A percentile compares a stretch with the other conserved stretches of the same genome.
phyloP scores from a whole-genome alignment of 2,113 vertebrate species.

The Blennius ocellaris region DNA sequence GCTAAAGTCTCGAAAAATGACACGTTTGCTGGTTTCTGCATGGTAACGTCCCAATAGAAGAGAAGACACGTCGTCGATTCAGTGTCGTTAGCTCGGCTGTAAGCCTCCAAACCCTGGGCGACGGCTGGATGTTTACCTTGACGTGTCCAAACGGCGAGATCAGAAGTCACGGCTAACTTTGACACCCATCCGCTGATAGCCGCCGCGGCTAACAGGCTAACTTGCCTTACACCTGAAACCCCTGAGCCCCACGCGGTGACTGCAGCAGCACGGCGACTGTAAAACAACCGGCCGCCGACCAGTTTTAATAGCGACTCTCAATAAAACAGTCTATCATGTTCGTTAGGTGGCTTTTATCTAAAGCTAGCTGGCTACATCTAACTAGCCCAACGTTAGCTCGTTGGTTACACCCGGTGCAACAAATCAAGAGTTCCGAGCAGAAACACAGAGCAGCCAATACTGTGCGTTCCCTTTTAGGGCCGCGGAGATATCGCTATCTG shows the following conservation, averaged over 20 bases:
- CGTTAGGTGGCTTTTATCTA: constrained; percentile 31
- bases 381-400: constrained; percentile 73
- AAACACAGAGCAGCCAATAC: constrained; percentile 34
- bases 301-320: background rate
- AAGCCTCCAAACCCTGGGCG: constrained; percentile 19
- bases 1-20: too few relatives aligned
- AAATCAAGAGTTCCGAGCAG: constrained; percentile 41
- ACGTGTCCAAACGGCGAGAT: constrained; percentile 79
- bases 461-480: background rate
- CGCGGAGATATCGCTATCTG: too few relatives aligned
- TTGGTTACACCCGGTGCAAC: constrained; percentile 74
- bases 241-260: constrained; percentile 11
- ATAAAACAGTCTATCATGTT: constrained; percentile 1
- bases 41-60: too few relatives aligned
- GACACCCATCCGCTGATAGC: constrained; percentile 72
- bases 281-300: background rate
- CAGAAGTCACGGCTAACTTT: constrained; percentile 75
- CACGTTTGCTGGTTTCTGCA: too few relatives aligned
- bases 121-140: constrained; percentile 76
- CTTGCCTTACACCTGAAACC: background rate
- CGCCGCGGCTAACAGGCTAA: constrained; percentile 49
- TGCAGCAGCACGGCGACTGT: background rate
- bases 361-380: constrained; percentile 72
- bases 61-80: background rate
- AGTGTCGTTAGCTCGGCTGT: background rate